Evolutionary conservation across 2,113 vertebrate species (phyloP).

Genomic region (Mus musculus): DNA sequence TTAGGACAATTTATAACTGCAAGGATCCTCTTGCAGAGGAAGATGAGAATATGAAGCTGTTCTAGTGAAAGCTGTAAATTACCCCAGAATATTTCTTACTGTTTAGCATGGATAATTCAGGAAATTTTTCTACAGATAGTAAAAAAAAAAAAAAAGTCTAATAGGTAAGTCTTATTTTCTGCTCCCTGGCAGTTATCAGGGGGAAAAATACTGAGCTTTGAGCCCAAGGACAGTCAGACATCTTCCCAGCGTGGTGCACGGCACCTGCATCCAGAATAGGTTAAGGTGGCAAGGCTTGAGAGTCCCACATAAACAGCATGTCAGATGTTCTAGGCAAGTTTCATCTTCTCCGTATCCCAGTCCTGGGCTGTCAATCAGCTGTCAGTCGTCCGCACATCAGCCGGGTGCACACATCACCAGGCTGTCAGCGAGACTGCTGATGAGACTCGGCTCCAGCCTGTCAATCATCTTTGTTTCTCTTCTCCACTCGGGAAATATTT

Average conservation of each 20-base stretch:
- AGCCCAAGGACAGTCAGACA: neutral
- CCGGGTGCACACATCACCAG: conserved; percentile 82
- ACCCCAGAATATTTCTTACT: conserved; percentile 56
- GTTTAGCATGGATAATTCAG: conserved; percentile 56
- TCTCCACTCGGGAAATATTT: conserved; percentile 88
- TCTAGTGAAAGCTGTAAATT: conserved; percentile 62
- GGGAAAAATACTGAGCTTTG: conserved; percentile 39
- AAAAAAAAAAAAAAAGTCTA: conserved; percentile 37
- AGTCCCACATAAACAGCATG: conserved; percentile 84
- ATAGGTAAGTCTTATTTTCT: conserved; percentile 57
- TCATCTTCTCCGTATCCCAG: conserved; percentile 84
- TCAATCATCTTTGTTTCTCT: conserved; percentile 89
- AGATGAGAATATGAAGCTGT: neutral
- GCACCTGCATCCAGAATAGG: conserved; percentile 72
- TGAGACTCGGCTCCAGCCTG: conserved; percentile 85
- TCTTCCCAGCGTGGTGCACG: fast-evolving
- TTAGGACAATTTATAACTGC: neutral
- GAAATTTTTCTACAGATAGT: conserved; percentile 55
- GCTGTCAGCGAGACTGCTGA: conserved; percentile 89
- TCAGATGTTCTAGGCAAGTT: conserved; percentile 85
- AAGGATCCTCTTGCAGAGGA: neutral
- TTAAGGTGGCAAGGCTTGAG: conserved; percentile 79
- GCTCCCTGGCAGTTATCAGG: neutral
- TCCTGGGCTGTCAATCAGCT: conserved; percentile 89
- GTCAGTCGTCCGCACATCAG: conserved; percentile 87